phyloP scores from a whole-genome alignment of 2,797 vertebrate genomes.

The Sebastes reedi region DNA sequence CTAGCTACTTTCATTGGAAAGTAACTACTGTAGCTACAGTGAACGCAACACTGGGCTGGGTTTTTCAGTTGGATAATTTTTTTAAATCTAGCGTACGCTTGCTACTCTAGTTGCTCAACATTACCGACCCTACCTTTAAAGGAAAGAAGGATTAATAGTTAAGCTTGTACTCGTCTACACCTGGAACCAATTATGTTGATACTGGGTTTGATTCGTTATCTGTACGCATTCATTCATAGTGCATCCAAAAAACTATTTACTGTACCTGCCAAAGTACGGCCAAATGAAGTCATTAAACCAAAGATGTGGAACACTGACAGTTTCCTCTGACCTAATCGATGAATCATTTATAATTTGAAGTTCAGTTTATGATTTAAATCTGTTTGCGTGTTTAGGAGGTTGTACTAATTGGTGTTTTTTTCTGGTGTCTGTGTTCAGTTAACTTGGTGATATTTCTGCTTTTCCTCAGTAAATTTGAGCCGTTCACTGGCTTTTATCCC shows the following conservation, averaged over 20 bases:
- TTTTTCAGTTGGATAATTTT: no score
- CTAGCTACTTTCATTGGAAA: no score
- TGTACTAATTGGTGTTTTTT: not conserved
- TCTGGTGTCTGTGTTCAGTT: not conserved
- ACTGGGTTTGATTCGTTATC: constrained; percentile 3
- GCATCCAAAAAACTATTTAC: constrained; percentile 4
- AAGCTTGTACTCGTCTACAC: not conserved
- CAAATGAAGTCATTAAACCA: constrained; percentile 17
- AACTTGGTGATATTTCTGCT: not conserved
- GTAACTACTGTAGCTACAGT: no score
- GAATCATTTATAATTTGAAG: not conserved
- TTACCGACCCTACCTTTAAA: no score
- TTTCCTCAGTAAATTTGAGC: not conserved
- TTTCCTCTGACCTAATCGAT: not conserved
- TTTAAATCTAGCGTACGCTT: no score
- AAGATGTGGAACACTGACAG: not conserved
- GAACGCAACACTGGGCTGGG: no score
- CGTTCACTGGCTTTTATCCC: not conserved
- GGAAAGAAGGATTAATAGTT: not conserved
- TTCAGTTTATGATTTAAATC: not conserved
- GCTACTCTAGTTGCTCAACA: no score
- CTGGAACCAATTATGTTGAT: constrained; percentile 10
- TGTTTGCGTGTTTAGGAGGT: not conserved
- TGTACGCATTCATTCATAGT: not conserved
- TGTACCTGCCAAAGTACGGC: not conserved